Evolutionary conservation across 1,140 invertebrate species (phyloP).

Genomic region (Parasteatoda tepidariorum): DNA sequence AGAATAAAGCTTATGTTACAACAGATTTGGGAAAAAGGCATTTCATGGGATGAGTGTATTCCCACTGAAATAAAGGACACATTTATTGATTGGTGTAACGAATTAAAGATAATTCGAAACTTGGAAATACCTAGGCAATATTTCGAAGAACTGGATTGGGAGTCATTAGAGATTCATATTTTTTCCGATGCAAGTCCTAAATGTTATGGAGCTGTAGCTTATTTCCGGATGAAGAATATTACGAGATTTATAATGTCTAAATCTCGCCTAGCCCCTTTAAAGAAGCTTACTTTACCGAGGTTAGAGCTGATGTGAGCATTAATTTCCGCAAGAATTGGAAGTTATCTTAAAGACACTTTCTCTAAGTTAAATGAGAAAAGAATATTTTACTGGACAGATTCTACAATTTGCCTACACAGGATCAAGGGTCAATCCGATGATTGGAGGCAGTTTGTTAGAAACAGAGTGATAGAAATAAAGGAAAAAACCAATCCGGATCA

Average conservation of each 20-base stretch:
- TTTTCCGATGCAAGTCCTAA: neutral
- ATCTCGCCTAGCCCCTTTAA: slow-evolving; percentile 2
- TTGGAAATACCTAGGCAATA: neutral
- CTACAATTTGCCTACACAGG: slow-evolving; percentile 28
- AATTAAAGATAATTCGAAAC: neutral
- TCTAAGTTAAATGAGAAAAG: neutral
- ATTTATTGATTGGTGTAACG: neutral
- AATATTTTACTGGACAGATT: slow-evolving; percentile 20
- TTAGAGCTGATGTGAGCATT: slow-evolving; percentile 4
- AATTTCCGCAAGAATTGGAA: neutral
- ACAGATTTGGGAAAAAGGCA: neutral
- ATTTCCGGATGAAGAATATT: neutral
- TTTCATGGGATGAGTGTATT: neutral
- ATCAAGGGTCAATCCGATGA: slow-evolving; percentile 24
- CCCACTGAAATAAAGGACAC: neutral
- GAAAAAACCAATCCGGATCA: neutral
- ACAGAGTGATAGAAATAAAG: slow-evolving; percentile 38
- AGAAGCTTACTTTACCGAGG: neutral
- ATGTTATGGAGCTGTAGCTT: slow-evolving; percentile 5
- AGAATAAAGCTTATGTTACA: neutral
- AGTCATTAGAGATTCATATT: neutral
- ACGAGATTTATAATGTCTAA: neutral
- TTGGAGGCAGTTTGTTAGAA: slow-evolving; percentile 35
- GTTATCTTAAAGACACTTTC: neutral
- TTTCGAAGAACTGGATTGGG: neutral